Evolutionary conservation across 1,140 invertebrate species (phyloP).

Genomic region (Ridgeia piscesae): DNA sequence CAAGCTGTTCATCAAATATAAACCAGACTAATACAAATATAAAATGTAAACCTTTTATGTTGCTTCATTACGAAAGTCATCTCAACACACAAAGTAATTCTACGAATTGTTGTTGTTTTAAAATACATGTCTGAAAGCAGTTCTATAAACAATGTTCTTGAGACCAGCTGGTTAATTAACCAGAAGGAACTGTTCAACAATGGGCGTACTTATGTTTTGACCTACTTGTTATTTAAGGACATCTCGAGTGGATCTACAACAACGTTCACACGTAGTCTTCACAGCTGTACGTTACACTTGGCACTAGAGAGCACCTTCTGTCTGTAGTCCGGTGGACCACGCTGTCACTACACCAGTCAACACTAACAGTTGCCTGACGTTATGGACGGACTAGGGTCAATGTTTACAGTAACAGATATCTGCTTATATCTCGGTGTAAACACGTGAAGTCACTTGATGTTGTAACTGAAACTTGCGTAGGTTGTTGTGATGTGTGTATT

Average conservation of each 20-base stretch:
- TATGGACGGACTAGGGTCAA: background rate
- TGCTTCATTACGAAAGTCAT: too few species aligned
- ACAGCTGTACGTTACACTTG: background rate
- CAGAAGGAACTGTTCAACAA: background rate
- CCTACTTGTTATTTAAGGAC: background rate
- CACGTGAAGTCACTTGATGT: background rate
- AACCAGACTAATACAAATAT: too few species aligned
- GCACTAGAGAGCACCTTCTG: background rate
- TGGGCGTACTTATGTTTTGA: background rate
- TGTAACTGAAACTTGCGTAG: background rate
- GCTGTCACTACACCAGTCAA: background rate
- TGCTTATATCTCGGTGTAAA: background rate
- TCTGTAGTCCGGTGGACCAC: background rate
- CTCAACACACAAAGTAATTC: too few species aligned
- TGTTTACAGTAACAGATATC: background rate
- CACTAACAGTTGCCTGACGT: background rate
- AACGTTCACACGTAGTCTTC: background rate
- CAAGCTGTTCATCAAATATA: too few species aligned
- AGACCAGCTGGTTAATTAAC: too few species aligned
- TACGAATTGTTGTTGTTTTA: too few species aligned
- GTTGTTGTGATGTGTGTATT: background rate
- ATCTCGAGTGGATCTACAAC: background rate
- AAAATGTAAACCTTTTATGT: too few species aligned
- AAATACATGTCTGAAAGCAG: too few species aligned
- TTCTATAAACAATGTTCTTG: too few species aligned